A percentile compares a stretch with the other conserved stretches of the same genome.
Evolutionary conservation across 1,140 invertebrate genomes (phyloP).

Genomic region (Aphis gossypii): DNA sequence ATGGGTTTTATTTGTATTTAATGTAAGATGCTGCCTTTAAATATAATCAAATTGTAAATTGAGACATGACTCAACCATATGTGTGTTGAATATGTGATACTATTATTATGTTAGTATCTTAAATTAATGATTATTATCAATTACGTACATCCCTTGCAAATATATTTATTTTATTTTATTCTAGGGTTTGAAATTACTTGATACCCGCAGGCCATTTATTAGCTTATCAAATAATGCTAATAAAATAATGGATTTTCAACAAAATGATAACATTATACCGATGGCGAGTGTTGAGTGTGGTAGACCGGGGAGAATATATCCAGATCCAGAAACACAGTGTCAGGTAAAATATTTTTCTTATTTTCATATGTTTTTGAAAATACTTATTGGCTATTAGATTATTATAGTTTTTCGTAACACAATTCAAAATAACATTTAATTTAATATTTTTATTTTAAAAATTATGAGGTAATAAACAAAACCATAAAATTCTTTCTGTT

Average conservation of each 20-base stretch:
- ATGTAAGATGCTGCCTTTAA: no score
- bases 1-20: no score
- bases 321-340: slow-evolving; percentile 61
- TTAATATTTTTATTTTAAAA: not conserved
- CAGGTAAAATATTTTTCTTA: slow-evolving; percentile 59
- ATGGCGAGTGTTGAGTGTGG: slow-evolving; percentile 59
- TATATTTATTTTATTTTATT: not conserved
- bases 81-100: no score
- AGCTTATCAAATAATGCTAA: not conserved
- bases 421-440: not conserved
- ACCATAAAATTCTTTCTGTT: not conserved
- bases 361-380: not conserved
- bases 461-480: not conserved
- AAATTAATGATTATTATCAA: not conserved
- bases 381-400: not conserved
- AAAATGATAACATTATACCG: slow-evolving; percentile 52
- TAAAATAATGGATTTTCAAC: not conserved
- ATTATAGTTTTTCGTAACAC: not conserved
- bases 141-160: not conserved
- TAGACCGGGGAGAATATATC: slow-evolving; percentile 59
- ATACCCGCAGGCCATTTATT: not conserved
- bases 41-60: no score
- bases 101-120: no score
- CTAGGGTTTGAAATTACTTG: not conserved
- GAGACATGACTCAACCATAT: no score